phyloP scores from a whole-genome alignment of 2,888 invertebrate species.

The Phortica magna region DNA sequence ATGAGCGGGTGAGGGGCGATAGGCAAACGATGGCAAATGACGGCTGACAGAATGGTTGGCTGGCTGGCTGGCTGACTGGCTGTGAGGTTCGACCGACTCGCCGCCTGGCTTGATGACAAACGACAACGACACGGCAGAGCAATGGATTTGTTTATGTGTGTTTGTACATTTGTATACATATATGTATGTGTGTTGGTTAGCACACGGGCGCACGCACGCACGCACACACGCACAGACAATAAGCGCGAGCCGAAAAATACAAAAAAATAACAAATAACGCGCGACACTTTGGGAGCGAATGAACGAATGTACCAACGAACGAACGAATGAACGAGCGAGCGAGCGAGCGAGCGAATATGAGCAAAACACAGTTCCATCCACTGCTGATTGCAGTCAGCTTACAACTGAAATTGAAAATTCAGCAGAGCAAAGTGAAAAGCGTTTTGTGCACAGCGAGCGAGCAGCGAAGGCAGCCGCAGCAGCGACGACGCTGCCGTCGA shows the following conservation, averaged over 20 bases:
- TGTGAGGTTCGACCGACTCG: background rate
- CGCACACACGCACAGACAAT: slow-evolving; percentile 50
- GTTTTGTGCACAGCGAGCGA: slow-evolving; percentile 57
- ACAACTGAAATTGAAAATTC: slow-evolving; percentile 77
- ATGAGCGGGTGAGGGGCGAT: too few relatives aligned
- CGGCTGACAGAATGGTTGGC: background rate
- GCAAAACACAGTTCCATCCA: slow-evolving; percentile 68
- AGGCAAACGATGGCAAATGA: too few relatives aligned
- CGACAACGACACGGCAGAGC: slow-evolving; percentile 37
- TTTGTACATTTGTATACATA: background rate
- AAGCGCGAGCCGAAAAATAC: too few relatives aligned
- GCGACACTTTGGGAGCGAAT: slow-evolving; percentile 34
- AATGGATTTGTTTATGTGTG: background rate
- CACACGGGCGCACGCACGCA: slow-evolving; percentile 30
- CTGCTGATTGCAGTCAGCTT: slow-evolving; percentile 77
- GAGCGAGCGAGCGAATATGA: slow-evolving; percentile 37
- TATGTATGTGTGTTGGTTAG: slow-evolving; percentile 34
- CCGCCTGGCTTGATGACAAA: slow-evolving; percentile 15
- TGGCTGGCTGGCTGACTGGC: background rate
- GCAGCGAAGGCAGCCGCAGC: slow-evolving; percentile 45
- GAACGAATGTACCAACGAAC: slow-evolving; percentile 40
- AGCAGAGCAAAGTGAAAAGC: slow-evolving; percentile 75
- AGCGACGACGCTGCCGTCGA: slow-evolving; percentile 31
- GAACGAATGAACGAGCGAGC: slow-evolving; percentile 34
- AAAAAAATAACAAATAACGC: slow-evolving; percentile 24